A percentile compares a stretch with the other conserved stretches of the same genome.
Evolutionary conservation across 2,797 vertebrate genomes (phyloP).

Genomic region (Amazona finschi): DNA sequence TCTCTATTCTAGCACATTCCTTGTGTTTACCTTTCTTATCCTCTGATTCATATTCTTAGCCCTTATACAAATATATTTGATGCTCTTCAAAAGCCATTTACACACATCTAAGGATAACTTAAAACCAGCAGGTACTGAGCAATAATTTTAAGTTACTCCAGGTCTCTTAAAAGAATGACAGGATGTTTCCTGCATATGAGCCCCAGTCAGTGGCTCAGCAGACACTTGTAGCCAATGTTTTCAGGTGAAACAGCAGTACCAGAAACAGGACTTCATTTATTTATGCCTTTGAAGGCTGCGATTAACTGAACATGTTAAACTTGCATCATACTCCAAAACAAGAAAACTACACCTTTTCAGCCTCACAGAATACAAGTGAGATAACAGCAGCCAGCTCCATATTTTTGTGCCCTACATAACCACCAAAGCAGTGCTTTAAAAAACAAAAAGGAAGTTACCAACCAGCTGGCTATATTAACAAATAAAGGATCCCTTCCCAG

Average conservation of each 20-base stretch:
- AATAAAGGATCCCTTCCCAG: neutral
- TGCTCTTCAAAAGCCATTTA: neutral
- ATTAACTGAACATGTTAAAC: neutral
- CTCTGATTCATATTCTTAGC: neutral
- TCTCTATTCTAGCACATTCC: neutral
- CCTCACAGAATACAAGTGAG: neutral
- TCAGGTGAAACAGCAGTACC: neutral
- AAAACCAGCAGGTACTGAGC: neutral
- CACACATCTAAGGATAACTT: neutral
- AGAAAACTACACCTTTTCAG: neutral
- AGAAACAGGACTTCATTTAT: neutral
- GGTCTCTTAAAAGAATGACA: neutral
- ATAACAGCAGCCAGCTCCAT: neutral
- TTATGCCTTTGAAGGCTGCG: neutral
- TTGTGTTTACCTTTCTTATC: neutral
- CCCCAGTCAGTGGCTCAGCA: neutral
- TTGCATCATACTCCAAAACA: neutral
- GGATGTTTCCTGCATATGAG: neutral
- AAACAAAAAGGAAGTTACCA: neutral
- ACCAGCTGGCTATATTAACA: neutral
- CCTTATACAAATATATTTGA: neutral
- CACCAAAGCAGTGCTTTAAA: neutral
- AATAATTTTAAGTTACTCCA: neutral
- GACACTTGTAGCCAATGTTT: neutral
- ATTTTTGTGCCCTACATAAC: neutral